Evolutionary conservation across 2,113 vertebrate species (phyloP).

Genomic region (Gobiocypris rarus): DNA sequence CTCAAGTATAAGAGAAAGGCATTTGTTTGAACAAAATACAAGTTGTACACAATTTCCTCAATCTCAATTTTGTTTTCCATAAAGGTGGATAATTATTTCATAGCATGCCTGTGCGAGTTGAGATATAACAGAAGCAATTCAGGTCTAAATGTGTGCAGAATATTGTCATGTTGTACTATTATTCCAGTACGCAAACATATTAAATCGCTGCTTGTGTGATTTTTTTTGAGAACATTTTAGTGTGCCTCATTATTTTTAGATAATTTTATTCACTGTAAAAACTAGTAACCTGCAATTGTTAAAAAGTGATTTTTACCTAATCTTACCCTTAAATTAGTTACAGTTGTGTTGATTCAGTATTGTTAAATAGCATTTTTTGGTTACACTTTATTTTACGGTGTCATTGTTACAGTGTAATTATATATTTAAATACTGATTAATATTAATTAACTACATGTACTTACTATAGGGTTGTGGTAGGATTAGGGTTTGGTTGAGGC

Average conservation of each 20-base stretch:
- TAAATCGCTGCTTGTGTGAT: neutral
- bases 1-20: neutral
- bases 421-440: no score
- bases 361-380: no score
- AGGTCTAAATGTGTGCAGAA: neutral
- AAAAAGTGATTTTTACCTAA: no score
- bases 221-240: neutral
- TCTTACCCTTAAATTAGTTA: no score
- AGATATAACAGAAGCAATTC: neutral
- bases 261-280: no score
- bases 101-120: neutral
- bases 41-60: neutral
- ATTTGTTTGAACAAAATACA: neutral
- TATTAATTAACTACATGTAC: no score
- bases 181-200: neutral
- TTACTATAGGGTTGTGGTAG: no score
- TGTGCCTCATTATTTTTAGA: neutral
- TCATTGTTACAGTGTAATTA: no score
- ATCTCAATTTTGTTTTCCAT: neutral
- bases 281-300: no score
- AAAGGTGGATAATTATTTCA: neutral
- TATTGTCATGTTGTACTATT: neutral
- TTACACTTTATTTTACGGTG: no score
- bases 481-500: no score
- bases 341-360: no score